Conservation (phyloP, 2,113 vertebrate species). For the Anseranas semipalmata region DNA sequence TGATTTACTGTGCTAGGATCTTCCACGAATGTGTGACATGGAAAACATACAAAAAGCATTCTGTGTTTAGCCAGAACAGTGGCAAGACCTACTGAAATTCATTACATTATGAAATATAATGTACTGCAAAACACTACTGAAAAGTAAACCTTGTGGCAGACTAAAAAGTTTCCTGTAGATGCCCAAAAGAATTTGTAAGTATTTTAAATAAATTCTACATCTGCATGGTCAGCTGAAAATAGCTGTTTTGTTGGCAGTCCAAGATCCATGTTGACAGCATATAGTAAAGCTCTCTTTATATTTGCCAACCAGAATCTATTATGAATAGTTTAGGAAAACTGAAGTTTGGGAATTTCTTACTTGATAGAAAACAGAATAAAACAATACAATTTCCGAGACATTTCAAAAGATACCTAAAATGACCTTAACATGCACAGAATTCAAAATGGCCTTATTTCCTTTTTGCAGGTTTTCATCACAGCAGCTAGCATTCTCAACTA, state of each 20-base stretch:
- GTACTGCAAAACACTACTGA: neutral
- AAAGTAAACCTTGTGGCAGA: neutral
- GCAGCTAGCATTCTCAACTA: neutral
- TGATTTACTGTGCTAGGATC: neutral
- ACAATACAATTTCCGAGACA: neutral
- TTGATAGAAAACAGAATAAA: neutral
- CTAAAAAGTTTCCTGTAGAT: neutral
- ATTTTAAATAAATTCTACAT: neutral
- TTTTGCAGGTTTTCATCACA: neutral
- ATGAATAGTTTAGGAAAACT: neutral
- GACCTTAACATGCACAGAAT: neutral
- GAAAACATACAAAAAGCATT: neutral
- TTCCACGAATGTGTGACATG: fast-evolving
- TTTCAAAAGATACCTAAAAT: neutral
- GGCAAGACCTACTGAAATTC: neutral
- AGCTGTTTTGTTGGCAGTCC: neutral
- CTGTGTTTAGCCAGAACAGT: neutral
- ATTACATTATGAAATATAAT: neutral
- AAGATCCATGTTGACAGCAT: neutral
- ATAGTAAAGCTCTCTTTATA: neutral
- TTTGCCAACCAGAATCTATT: neutral
- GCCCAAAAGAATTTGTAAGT: neutral
- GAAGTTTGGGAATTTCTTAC: neutral
- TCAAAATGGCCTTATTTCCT: neutral
- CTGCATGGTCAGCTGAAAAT: neutral